Percentiles rank a stretch among this genome's conserved stretches.
Evolutionary conservation across 1,140 invertebrate genomes (phyloP).

Genomic region (Papilio helenus): DNA sequence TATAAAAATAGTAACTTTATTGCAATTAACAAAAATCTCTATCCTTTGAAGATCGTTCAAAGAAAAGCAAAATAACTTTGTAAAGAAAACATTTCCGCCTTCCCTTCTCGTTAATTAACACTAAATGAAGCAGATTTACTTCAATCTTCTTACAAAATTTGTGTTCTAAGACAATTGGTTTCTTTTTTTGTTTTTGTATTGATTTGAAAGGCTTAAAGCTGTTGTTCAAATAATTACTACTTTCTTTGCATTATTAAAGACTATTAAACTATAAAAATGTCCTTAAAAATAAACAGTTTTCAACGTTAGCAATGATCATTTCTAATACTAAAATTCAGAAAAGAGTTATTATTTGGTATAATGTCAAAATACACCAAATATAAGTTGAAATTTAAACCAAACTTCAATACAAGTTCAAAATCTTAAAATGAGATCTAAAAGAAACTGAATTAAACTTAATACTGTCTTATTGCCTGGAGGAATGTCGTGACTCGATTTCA

Average conservation of each 20-base stretch:
- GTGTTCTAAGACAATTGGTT: background rate
- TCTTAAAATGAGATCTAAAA: background rate
- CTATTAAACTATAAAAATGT: no score
- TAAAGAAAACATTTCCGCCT: background rate
- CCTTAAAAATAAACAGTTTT: no score
- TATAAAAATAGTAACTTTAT: background rate
- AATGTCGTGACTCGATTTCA: constrained; percentile 15
- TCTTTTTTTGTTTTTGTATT: background rate
- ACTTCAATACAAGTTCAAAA: no score
- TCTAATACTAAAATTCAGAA: no score
- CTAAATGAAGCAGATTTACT: background rate
- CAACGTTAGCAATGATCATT: no score
- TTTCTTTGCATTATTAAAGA: background rate
- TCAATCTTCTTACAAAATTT: background rate
- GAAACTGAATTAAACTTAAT: constrained; percentile 4
- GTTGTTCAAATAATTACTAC: background rate
- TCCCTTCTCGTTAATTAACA: background rate
- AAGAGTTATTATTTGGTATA: no score
- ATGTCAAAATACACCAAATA: no score
- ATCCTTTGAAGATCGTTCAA: background rate
- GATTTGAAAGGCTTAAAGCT: background rate
- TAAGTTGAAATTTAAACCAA: no score
- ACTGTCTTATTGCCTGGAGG: background rate
- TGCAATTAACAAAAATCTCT: background rate
- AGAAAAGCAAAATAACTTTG: background rate